Base-by-base conservation (phyloP, 2,113 vertebrate genomes). In the Oncorhynchus tshawytscha region DNA sequence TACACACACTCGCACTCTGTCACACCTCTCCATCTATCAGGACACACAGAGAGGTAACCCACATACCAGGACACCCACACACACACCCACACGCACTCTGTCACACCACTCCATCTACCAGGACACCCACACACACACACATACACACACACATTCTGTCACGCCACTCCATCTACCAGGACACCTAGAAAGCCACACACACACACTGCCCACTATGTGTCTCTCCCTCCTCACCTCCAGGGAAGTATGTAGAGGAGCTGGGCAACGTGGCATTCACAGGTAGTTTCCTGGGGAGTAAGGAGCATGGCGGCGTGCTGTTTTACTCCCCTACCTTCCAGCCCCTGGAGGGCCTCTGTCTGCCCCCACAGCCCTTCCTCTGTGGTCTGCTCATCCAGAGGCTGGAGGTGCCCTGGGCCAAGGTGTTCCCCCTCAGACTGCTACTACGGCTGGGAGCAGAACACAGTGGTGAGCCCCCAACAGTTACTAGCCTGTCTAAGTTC, bases 321-420 rank as follows among this genome's bases (percentile, higher is more conserved):
- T 93, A 97, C 91, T 90, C 94, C 48, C 95, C 93, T 71, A 94
- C 90, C 82, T 95, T 94, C 84, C 96, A 98, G 92, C 91, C 95
- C 29, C 73, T 96, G 11, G 94, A 96, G 20, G 91, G 92, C 60
- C 91, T 94, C 0, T 77, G 88, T 3, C 84, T 97, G 65, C 96
- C 98, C n/a, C 83, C 90, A n/a, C 89, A 81, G 66, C 94, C 96
- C 39, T 96, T 96, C 86, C 92, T 99, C 71, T 96, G 69, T 81
- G 96, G 97, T 8, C 80, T 98, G 87, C 95, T 99, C 27, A 93
- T 99, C 84, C 96, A 97, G 88, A 98, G 97, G 68, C 85, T 97
- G 83, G 97, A 99, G 90, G 95, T 97, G 62, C 96, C 96, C 2
- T 98, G 96, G 98, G 96, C 95, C 74, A 98, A 99, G 79, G 96